Base-by-base conservation (phyloP, 2,113 vertebrate genomes). In the Muntiacus reevesi region DNA sequence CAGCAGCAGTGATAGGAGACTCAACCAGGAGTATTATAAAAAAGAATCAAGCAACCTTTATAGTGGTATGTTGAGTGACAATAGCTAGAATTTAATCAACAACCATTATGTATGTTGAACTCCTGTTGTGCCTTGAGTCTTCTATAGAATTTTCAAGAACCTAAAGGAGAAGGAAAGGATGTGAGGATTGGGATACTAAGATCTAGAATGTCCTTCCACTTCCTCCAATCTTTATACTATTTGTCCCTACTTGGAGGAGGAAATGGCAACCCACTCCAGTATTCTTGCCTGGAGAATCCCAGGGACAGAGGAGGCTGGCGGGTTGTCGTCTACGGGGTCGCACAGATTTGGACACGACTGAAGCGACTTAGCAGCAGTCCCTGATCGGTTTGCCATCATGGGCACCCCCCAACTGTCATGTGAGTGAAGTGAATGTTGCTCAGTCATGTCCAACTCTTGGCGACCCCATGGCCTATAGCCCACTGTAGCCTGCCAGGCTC, bases 21-120 rank as follows among this genome's bases (percentile, higher is more conserved):
- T 71, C 89, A 7, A 71, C 36, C 14, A 54, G 93, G 54, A 92
- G 85, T 92, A 96, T 45, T 67, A 10, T 62, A 89, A 79, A 88
- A 64, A 88, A 71, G 9, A 94, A 28, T 87, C 36, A 84, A 57
- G 13, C 14, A 33, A 50, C 23, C 19, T n/a, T n/a, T 83, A 13
- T 50, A 40, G 23, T 52, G 87, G 12, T 15, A 92, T 10, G 2
- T 14, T 94, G 55, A 89, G 16, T 85, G 55, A 43, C 17, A 85
- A 43, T 45, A 91, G 47, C 17, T 87, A 95, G 27, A 52, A 87
- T 14, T 81, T 92, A 62, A 47, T 94, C 62, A 57, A 40, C 3
- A 15, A 50, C 28, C 64, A 62, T 54, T 93, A 47, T 21, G 71
- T 95, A 83, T 62, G 28, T 91, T 93, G 60, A 86, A 50, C 9